These are phyloP conservation scores for Anabas testudineus DNA, from an alignment of 2,797 vertebrate species.

Conservation along the genomic window DNA sequence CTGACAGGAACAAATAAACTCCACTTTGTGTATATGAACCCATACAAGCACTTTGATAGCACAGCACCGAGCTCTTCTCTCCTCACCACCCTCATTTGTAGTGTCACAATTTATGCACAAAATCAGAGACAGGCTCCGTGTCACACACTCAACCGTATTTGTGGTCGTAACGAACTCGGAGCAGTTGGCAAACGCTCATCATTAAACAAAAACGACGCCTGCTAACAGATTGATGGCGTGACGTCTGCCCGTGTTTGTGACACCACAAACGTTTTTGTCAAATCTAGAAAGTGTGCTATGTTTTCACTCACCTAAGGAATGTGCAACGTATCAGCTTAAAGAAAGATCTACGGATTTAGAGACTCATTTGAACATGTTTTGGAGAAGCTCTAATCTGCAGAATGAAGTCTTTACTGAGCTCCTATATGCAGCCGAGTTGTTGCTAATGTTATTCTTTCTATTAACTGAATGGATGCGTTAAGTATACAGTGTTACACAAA, in stretches of 20 bases:
- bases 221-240: constrained; percentile 39
- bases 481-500: constrained; percentile 49
- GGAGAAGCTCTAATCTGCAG: background rate
- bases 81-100: constrained; percentile 39
- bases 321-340: background rate
- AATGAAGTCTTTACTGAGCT: constrained; percentile 6
- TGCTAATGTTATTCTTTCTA: constrained; percentile 20
- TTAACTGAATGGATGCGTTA: constrained; percentile 56
- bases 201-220: constrained; percentile 40
- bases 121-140: constrained; percentile 17
- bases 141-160: background rate
- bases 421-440: constrained; percentile 25
- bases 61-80: constrained; percentile 22
- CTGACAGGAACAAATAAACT: constrained; percentile 33
- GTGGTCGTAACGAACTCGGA: constrained; percentile 19
- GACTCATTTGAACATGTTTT: background rate
- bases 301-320: constrained; percentile 5
- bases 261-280: background rate
- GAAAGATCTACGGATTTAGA: background rate
- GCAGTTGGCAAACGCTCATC: constrained; percentile 38
- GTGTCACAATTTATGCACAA: constrained; percentile 41
- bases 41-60: background rate
- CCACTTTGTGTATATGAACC: constrained; percentile 1
- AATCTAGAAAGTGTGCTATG: background rate
- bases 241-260: constrained; percentile 12